Conservation (phyloP, 2,113 vertebrate species). For the Cebidichthys violaceus region DNA sequence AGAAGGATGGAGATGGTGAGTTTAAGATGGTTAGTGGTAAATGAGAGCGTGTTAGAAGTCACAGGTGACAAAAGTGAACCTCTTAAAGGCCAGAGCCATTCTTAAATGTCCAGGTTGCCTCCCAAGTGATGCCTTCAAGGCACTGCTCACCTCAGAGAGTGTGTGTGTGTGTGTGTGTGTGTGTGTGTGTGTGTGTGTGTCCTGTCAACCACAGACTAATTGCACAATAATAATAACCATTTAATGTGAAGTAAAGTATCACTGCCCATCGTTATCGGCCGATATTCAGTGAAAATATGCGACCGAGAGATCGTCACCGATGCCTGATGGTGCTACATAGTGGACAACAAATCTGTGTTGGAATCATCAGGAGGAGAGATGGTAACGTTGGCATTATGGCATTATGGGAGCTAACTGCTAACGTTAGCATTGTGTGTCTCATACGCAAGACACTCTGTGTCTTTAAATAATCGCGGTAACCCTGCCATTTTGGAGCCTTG, state of each 20-base stretch:
- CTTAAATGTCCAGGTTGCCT: conserved; percentile 10
- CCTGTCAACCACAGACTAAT: not conserved
- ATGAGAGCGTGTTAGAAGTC: conserved; percentile 1
- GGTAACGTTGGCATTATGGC: not conserved
- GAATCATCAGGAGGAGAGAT: not conserved
- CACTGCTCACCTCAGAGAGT: not conserved
- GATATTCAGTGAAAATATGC: not conserved
- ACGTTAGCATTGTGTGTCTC: no score
- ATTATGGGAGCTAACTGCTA: not conserved
- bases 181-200: not conserved
- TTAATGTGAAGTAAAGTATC: not conserved
- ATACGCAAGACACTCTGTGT: no score
- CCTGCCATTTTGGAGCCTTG: not conserved
- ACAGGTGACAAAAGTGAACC: conserved; percentile 17
- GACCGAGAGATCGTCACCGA: not conserved
- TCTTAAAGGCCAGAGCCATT: conserved; percentile 20
- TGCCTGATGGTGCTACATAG: not conserved
- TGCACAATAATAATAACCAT: not conserved
- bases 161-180: not conserved
- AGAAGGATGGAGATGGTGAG: not conserved
- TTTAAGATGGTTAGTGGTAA: not conserved
- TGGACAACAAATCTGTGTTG: not conserved
- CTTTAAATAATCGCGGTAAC: no score
- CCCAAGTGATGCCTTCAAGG: conserved; percentile 43
- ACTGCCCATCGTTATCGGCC: not conserved